Evolutionary conservation across 2,797 vertebrate genomes (phyloP), one percentile per base, ranked within the genome.

Genomic region (Lindbergichthys nudifrons): DNA sequence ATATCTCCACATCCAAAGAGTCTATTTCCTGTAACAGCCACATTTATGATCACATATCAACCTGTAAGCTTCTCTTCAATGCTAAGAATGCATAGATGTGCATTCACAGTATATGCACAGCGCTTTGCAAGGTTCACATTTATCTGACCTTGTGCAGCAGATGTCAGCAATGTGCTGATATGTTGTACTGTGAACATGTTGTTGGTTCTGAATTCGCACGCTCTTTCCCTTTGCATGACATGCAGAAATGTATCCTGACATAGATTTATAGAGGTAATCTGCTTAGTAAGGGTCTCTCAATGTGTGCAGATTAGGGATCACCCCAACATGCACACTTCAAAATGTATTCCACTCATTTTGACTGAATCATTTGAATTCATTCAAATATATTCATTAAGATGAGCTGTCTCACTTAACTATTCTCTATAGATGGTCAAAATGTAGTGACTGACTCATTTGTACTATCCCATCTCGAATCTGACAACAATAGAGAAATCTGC

Each of bases 241-340:
- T 76, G 71, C 87, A 85, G 71, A 90, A 87, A 81, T 72, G 78
- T 72, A 88, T 90, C 78, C 87, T 87, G 92, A 92, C 92, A 91
- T 57, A 92, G 85, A 93, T 93, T 91, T 82, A 86, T 72, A 16
- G 71, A 67, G 48, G 70, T 94, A 92, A 94, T 94, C 92, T 93
- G 64, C 87, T 94, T 93, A 93, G 84, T 86, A 88, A 87, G 75
- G 67, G 84, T 83, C 67, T 88, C 72, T 70, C 26, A 66, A 3
- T 63, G 66, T 80, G 70, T 78, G 59, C 62, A 50, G 84, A 52
- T 90, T 86, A 89, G 58, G 63, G 30, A 56, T 23, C 39, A 19
- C 63, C 46, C 65, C 19, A 19, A 39, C 42, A 32, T 39, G 39
- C 64, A 63, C 48, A 47, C 23, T 36, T 65, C 15, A 56, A 51